A percentile compares a stretch with the other conserved stretches of the same genome.
Conservation (phyloP, 2,888 invertebrate genomes). For the Caradrina kadenii region DNA sequence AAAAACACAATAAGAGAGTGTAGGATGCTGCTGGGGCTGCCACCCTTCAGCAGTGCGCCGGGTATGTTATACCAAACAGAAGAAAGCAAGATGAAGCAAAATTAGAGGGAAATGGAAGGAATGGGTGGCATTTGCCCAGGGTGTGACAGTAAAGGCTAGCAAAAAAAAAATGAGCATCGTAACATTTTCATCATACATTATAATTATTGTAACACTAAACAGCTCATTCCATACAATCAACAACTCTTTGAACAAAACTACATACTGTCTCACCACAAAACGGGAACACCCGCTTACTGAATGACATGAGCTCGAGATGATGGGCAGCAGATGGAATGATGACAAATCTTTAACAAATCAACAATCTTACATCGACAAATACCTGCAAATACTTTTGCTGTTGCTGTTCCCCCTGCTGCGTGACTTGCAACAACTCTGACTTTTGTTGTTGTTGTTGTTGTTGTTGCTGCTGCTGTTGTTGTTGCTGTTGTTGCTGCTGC, state of each 20-base stretch:
- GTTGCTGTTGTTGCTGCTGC: slow-evolving; percentile 82
- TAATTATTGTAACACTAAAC: neutral
- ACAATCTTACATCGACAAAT: slow-evolving; percentile 50
- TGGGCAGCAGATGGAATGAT: slow-evolving; percentile 30
- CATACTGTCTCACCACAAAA: neutral
- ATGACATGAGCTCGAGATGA: neutral
- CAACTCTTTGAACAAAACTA: neutral
- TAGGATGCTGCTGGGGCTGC: no score
- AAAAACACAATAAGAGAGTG: no score
- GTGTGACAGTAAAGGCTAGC: no score
- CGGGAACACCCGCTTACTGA: neutral
- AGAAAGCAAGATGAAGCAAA: no score
- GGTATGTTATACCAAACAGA: no score
- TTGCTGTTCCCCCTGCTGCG: slow-evolving; percentile 76
- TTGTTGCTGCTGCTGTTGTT: slow-evolving; percentile 79
- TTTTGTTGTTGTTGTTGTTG: slow-evolving; percentile 81
- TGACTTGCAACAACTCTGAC: slow-evolving; percentile 81
- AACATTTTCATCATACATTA: neutral
- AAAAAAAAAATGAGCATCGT: neutral
- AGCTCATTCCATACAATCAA: neutral
- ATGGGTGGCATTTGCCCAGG: no score
- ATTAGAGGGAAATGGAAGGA: no score
- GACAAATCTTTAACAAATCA: slow-evolving; percentile 16
- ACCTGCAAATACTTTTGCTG: slow-evolving; percentile 88
- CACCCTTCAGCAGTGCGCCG: no score